A percentile compares a stretch with the other conserved stretches of the same genome.
phyloP scores from a whole-genome alignment of 2,888 invertebrate species.

The Stenodera caucasica region DNA sequence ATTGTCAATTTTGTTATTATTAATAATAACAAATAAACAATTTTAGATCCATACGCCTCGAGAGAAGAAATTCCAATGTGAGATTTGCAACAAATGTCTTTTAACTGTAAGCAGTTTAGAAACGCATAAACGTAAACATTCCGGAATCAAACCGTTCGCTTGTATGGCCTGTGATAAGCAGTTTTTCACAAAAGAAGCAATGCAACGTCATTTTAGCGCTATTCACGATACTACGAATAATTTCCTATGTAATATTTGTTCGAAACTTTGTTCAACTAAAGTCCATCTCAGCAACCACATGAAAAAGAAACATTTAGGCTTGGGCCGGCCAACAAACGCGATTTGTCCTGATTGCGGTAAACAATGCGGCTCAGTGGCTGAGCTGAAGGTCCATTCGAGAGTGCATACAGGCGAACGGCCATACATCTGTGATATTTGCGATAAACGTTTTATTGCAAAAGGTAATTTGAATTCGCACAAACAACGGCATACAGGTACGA shows the following conservation, averaged over 20 bases:
- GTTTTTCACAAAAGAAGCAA: constrained; percentile 38
- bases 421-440: constrained; percentile 38
- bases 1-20: background rate
- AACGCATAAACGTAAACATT: constrained; percentile 49
- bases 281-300: constrained; percentile 38
- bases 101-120: constrained; percentile 36
- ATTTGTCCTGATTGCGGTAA: constrained; percentile 37
- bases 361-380: constrained; percentile 37
- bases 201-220: constrained; percentile 38
- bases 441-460: constrained; percentile 39
- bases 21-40: background rate
- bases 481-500: constrained; percentile 35
- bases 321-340: constrained; percentile 33
- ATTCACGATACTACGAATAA: constrained; percentile 39
- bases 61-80: constrained; percentile 37
- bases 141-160: constrained; percentile 44
- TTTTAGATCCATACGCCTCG: constrained; percentile 37
- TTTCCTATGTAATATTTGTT: constrained; percentile 36
- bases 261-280: constrained; percentile 40
- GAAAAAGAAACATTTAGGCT: constrained; percentile 37
- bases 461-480: constrained; percentile 40
- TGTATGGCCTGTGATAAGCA: constrained; percentile 41
- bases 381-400: constrained; percentile 36
- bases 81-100: constrained; percentile 36
- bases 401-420: constrained; percentile 40